Evolutionary conservation across 2,888 invertebrate species (phyloP).

Genomic region (Aricia artaxerxes): DNA sequence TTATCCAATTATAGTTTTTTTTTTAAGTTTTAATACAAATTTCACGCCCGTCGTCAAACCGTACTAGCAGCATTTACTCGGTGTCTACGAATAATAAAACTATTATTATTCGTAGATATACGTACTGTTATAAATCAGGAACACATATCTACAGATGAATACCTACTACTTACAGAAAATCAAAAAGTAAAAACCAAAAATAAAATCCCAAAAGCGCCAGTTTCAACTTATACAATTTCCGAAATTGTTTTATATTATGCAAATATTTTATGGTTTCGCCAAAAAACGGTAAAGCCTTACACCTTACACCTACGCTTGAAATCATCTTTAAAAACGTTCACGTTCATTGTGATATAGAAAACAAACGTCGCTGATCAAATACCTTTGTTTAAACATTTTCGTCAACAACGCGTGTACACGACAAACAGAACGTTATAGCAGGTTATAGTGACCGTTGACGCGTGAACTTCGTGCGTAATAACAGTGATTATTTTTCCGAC

Average conservation of each 20-base stretch:
- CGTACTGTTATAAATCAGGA: too few species aligned
- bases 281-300: conserved; percentile 12
- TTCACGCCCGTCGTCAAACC: too few species aligned
- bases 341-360: not conserved
- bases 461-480: not conserved
- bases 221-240: not conserved
- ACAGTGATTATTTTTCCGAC: too few species aligned
- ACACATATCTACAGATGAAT: not conserved
- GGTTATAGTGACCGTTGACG: not conserved
- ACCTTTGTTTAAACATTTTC: not conserved
- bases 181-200: not conserved
- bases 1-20: too few species aligned
- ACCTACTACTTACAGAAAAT: not conserved
- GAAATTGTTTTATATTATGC: not conserved
- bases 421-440: not conserved
- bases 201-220: not conserved
- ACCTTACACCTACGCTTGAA: not conserved
- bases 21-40: too few species aligned
- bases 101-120: too few species aligned
- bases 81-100: too few species aligned
- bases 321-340: not conserved
- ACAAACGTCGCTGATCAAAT: not conserved
- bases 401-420: not conserved
- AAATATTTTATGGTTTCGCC: not conserved
- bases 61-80: too few species aligned